Evolutionary conservation across 2,113 vertebrate genomes (phyloP).

Genomic region (Albula glossodonta): DNA sequence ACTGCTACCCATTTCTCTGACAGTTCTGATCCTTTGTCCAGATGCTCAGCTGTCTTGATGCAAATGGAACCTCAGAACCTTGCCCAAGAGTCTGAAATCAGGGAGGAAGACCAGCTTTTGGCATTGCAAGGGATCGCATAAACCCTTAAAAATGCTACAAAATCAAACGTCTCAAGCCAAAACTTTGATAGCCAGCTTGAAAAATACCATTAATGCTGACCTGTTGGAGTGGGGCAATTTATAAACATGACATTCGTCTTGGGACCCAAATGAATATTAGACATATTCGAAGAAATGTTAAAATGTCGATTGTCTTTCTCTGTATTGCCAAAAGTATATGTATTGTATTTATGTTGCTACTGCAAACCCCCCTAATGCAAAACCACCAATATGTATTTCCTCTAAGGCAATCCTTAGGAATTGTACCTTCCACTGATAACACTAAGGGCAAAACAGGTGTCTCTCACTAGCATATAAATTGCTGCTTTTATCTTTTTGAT

Average conservation of each 20-base stretch:
- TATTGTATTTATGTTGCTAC: not conserved
- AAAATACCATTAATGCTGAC: no score
- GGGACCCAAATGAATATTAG: no score
- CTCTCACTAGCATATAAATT: not conserved
- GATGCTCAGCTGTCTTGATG: not conserved
- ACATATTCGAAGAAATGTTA: not conserved
- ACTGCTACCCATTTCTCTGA: not conserved
- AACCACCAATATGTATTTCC: not conserved
- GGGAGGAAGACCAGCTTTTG: not conserved
- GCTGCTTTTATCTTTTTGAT: no score
- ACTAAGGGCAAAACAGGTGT: not conserved
- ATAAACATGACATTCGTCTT: no score
- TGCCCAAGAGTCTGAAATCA: not conserved
- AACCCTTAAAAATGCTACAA: not conserved
- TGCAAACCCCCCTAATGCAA: not conserved
- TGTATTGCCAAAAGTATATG: not conserved
- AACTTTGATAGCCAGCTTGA: no score
- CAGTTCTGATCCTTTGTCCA: not conserved
- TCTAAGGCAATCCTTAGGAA: not conserved
- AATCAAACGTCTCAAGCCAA: no score
- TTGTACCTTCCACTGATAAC: not conserved
- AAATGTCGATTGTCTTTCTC: not conserved
- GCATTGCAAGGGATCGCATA: not conserved
- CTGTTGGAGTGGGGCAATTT: no score
- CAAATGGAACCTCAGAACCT: not conserved